phyloP scores from a whole-genome alignment of 2,888 invertebrate species.

The Agrotis clavis region DNA sequence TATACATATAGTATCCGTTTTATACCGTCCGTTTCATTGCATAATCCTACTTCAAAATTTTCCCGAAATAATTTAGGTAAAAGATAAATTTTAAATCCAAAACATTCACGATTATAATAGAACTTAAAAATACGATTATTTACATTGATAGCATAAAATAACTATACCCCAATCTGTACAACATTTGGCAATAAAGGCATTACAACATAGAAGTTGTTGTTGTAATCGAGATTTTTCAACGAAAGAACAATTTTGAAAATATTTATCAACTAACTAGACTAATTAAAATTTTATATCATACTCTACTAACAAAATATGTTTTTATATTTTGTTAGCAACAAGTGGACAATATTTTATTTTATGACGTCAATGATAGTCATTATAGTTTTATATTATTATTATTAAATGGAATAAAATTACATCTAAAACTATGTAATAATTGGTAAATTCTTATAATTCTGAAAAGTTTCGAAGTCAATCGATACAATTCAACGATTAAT shows the following conservation, averaged over 20 bases:
- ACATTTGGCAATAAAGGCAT: conserved; percentile 74
- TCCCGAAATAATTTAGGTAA: conserved; percentile 46
- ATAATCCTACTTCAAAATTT: conserved; percentile 34
- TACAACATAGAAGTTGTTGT: conserved; percentile 66
- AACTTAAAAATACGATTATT: conserved; percentile 70
- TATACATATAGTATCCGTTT: too few species aligned
- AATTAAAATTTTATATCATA: conserved; percentile 61
- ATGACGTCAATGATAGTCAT: conserved; percentile 68
- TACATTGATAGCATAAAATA: conserved; percentile 75
- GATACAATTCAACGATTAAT: conserved; percentile 46
- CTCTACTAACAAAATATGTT: conserved; percentile 59
- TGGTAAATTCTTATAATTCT: conserved; percentile 68
- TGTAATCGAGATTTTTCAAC: conserved; percentile 55
- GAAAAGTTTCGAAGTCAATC: conserved; percentile 48
- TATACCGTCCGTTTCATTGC: too few species aligned
- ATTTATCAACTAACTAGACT: conserved; percentile 62
- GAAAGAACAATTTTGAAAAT: conserved; percentile 63
- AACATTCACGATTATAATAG: conserved; percentile 53
- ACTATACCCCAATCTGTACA: conserved; percentile 72
- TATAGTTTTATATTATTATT: conserved; percentile 63
- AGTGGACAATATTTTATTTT: conserved; percentile 72
- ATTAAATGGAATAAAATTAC: conserved; percentile 73
- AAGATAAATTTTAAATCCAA: conserved; percentile 45
- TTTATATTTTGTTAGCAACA: conserved; percentile 58
- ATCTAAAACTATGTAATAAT: conserved; percentile 68